A percentile compares a stretch with the other conserved stretches of the same genome.
These are phyloP conservation scores for Spialia ferax DNA, from an alignment of 2,888 invertebrate species.

Conservation along the genomic window DNA sequence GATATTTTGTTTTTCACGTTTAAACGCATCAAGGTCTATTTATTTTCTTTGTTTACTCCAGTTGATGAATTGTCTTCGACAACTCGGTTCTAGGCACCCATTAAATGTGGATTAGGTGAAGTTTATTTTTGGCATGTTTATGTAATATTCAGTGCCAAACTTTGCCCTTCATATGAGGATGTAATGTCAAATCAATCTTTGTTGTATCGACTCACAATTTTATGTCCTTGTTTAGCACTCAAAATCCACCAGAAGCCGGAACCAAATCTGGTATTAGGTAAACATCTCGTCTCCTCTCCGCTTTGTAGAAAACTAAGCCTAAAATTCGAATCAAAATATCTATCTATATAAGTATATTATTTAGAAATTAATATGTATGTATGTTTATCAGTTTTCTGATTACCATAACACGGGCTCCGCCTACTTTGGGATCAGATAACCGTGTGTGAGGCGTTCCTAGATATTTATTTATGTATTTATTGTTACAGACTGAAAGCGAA, in stretches of 20 bases:
- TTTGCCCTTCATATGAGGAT: background rate
- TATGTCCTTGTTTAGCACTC: too few relatives aligned
- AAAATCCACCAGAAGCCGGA: too few relatives aligned
- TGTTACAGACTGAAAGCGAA: constrained; percentile 94
- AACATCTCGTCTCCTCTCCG: too few relatives aligned
- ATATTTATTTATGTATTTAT: background rate
- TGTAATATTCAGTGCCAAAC: background rate
- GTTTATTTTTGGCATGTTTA: background rate
- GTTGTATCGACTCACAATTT: too few relatives aligned
- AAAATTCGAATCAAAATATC: background rate
- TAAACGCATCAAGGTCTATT: background rate
- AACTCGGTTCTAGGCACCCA: background rate
- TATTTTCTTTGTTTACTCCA: constrained; percentile 19
- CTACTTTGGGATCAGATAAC: too few relatives aligned
- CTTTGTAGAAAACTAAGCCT: too few relatives aligned
- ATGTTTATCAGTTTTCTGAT: too few relatives aligned
- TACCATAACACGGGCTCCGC: too few relatives aligned
- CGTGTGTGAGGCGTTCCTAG: too few relatives aligned
- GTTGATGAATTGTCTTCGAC: constrained; percentile 24
- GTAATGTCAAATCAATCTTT: background rate
- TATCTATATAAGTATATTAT: too few relatives aligned
- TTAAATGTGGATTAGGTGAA: constrained; percentile 10
- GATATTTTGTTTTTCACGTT: background rate
- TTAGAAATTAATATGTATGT: background rate
- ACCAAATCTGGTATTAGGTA: too few relatives aligned